Evolutionary conservation across 1,140 invertebrate species (phyloP).

Genomic region (Hyles vespertilio): DNA sequence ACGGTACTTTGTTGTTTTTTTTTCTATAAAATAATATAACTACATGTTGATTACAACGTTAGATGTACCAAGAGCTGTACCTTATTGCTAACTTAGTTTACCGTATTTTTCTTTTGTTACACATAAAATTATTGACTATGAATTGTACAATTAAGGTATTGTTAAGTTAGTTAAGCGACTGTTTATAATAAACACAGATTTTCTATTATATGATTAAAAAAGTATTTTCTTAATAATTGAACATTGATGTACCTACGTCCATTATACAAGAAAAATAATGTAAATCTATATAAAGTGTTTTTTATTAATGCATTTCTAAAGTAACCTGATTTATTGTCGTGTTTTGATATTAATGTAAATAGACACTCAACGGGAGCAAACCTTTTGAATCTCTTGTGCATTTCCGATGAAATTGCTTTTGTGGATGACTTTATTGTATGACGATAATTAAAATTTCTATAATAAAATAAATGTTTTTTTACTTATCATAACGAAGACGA

Average conservation of each 20-base stretch:
- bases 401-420: slow-evolving; percentile 64
- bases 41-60: slow-evolving; percentile 13
- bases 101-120: slow-evolving; percentile 31
- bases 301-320: slow-evolving; percentile 59
- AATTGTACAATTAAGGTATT: slow-evolving; percentile 39
- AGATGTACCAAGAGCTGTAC: slow-evolving; percentile 17
- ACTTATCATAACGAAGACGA: neutral
- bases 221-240: slow-evolving; percentile 60
- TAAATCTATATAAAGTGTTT: slow-evolving; percentile 41
- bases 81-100: slow-evolving; percentile 24
- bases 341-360: slow-evolving; percentile 47
- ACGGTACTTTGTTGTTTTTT: slow-evolving; percentile 20
- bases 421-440: slow-evolving; percentile 60
- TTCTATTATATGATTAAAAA: slow-evolving; percentile 13
- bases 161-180: slow-evolving; percentile 66
- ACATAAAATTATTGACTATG: slow-evolving; percentile 35
- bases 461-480: slow-evolving; percentile 1
- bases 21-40: slow-evolving; percentile 4
- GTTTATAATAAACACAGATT: slow-evolving; percentile 32
- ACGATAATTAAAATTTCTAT: slow-evolving; percentile 62
- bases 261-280: slow-evolving; percentile 43
- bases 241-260: slow-evolving; percentile 44
- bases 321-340: slow-evolving; percentile 44
- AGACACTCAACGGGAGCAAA: slow-evolving; percentile 50
- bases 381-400: slow-evolving; percentile 68